Evolutionary conservation across 2,888 invertebrate genomes (phyloP), one percentile per base, ranked within the genome.

Genomic region (Noctua janthe): DNA sequence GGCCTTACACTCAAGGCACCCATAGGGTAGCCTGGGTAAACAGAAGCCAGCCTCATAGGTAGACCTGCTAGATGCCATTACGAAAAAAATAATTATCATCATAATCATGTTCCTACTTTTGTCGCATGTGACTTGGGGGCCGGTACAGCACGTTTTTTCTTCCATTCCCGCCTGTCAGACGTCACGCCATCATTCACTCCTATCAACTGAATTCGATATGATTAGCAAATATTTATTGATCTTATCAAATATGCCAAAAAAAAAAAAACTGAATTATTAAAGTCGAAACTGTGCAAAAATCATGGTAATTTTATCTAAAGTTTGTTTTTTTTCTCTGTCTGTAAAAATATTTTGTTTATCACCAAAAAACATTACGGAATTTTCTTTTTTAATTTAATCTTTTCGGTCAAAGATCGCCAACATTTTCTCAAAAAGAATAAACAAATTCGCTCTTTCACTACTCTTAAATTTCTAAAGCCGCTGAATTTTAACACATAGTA

Each of bases 401-500:
- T 7, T n/a, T 69, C 8, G 8, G 2, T 5, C 78, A 51, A 13
- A 54, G 35, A 66, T 67, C 64, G n/a, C 11, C 83, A 79, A 75
- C 56, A 75, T 75, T 72, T 59, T n/a, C 1, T 49, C 49, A 8
- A 39, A 59, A 76, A 59, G 1, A 59, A n/a, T 62, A 82, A 82
- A 71, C 56, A 51, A 35, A 49, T 71, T 29, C 2, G 20, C 17
- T 39, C 29, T 66, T 59, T n/a, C 56, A 62, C 43, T 13, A 69
- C 71, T 54, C 15, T 8, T 49, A 17, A 76, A 67, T 69, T 76
- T 71, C 59, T 43, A 76, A 71, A 83, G 67, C 74, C 5, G 11
- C 17, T 73, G 71, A 77, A 77, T 29, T 70, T 74, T 64, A 49
- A 76, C 79, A 86, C 77, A 71, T 69, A 76, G 54, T 35, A 73